Evolutionary conservation across 2,888 invertebrate species (phyloP).

Genomic region (Ethmia dodecea): DNA sequence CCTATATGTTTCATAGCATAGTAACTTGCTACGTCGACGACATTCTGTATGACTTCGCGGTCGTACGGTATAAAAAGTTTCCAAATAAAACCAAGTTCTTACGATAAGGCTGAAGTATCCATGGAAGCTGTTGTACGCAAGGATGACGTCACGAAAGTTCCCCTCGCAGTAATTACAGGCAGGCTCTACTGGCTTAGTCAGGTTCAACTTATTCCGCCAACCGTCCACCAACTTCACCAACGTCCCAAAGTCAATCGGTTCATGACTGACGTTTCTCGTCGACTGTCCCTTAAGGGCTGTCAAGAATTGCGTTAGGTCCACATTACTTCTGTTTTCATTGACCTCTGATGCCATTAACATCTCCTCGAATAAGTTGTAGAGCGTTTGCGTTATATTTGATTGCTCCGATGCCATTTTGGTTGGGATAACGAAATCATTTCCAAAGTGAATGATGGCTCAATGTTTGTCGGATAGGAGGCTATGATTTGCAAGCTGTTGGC

Average conservation of each 20-base stretch:
- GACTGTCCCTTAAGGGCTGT: conserved; percentile 45
- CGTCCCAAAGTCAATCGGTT: conserved; percentile 55
- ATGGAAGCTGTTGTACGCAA: conserved; percentile 84
- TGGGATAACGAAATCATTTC: background rate
- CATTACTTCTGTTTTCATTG: conserved; percentile 43
- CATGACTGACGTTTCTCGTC: conserved; percentile 45
- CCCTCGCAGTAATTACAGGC: conserved; percentile 78
- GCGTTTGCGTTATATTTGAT: conserved; percentile 56
- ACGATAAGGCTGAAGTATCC: conserved; percentile 90
- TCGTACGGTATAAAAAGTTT: too few species aligned
- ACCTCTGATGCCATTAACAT: conserved; percentile 54
- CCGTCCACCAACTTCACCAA: conserved; percentile 59
- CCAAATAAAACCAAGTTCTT: too few species aligned
- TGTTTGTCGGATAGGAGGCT: background rate
- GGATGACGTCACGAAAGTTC: conserved; percentile 75
- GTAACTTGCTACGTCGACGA: too few species aligned
- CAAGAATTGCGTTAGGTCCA: conserved; percentile 53
- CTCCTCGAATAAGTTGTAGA: conserved; percentile 61
- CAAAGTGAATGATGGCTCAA: background rate
- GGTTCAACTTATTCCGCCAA: conserved; percentile 47
- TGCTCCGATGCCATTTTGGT: conserved; percentile 45
- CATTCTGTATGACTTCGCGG: too few species aligned
- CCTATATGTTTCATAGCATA: too few species aligned
- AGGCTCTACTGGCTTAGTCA: conserved; percentile 45
- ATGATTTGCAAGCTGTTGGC: too few species aligned